Evolutionary conservation across 2,888 invertebrate genomes (phyloP).

Genomic region (Ctena decussata): DNA sequence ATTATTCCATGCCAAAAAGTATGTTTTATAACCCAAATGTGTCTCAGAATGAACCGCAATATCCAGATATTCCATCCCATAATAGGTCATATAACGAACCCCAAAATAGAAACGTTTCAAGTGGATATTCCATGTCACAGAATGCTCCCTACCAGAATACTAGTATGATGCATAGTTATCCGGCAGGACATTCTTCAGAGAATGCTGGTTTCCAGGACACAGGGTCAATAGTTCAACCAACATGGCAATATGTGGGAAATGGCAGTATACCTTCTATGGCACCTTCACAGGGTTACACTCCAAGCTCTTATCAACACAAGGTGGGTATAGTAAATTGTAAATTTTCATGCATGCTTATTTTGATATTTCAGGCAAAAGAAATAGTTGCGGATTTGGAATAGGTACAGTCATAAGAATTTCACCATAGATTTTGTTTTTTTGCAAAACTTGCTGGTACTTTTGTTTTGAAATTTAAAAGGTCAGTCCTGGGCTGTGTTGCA

Average conservation of each 20-base stretch:
- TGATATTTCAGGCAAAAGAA: no score
- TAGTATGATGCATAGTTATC: not conserved
- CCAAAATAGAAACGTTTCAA: not conserved
- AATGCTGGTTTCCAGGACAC: not conserved
- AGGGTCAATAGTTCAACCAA: conserved; percentile 25
- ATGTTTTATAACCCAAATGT: not conserved
- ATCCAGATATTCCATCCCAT: not conserved
- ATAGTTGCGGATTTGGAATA: no score
- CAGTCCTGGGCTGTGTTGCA: no score
- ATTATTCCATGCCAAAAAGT: not conserved
- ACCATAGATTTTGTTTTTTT: no score
- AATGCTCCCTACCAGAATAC: not conserved
- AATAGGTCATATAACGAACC: not conserved
- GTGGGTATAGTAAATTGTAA: conserved; percentile 15
- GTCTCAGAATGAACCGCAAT: not conserved
- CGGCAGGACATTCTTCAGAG: not conserved
- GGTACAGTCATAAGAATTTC: no score
- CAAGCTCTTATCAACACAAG: conserved; percentile 30
- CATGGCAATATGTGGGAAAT: conserved; percentile 64
- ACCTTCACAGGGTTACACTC: conserved; percentile 10
- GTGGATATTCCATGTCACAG: not conserved
- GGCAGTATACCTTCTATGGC: conserved; percentile 21
- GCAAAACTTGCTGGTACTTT: no score
- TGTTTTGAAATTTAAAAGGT: no score
- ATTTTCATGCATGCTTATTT: no score